Evolutionary conservation across 2,113 vertebrate genomes (phyloP).

Genomic region (Fulmarus glacialis): DNA sequence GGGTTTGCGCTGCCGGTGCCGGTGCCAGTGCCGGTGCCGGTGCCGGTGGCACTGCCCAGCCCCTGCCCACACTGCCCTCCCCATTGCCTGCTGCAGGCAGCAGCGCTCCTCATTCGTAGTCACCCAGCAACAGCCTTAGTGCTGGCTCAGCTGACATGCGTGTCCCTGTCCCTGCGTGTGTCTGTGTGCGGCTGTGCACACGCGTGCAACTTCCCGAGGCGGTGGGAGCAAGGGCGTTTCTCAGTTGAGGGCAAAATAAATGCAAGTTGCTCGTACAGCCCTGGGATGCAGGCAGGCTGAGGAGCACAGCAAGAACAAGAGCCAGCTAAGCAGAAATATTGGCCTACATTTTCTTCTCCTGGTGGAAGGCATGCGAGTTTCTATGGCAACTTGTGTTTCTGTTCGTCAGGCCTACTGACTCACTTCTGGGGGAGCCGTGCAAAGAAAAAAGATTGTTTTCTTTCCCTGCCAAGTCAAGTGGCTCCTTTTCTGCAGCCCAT

Average conservation of each 20-base stretch:
- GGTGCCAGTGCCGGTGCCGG: neutral
- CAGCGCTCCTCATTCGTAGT: neutral
- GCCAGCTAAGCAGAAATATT: conserved; percentile 79
- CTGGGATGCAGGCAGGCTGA: neutral
- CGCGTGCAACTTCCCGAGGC: neutral
- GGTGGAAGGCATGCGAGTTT: conserved; percentile 72
- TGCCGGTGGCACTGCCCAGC: neutral
- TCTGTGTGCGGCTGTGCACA: rapidly evolving
- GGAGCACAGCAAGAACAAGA: conserved; percentile 4
- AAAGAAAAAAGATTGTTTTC: conserved; percentile 38
- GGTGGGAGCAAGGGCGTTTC: neutral
- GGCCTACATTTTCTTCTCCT: conserved; percentile 76
- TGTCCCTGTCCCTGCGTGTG: neutral
- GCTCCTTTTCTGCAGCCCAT: neutral
- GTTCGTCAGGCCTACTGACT: conserved; percentile 66
- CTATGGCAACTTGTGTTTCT: conserved; percentile 79
- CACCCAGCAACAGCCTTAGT: conserved; percentile 39
- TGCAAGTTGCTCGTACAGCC: neutral
- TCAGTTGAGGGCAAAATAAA: neutral
- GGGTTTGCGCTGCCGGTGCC: neutral
- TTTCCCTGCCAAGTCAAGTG: conserved; percentile 48
- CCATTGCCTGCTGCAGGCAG: neutral
- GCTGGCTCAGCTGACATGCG: neutral
- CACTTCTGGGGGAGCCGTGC: conserved; percentile 51
- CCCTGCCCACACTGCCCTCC: neutral